phyloP scores from a whole-genome alignment of 2,888 invertebrate genomes.

The Drosophila rubida region DNA sequence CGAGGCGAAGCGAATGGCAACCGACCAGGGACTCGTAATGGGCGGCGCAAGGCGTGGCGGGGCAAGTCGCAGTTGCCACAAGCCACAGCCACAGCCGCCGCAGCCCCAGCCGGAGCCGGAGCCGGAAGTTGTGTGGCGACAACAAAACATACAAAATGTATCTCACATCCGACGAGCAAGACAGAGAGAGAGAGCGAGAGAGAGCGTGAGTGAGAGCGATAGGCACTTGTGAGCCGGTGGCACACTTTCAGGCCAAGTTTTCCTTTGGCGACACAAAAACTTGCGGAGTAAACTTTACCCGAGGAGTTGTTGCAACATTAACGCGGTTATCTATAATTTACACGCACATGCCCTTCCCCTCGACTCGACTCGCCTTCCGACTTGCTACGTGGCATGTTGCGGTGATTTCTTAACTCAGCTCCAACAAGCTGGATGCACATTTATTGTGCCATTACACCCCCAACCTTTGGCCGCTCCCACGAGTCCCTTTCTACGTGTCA shows the following conservation, averaged over 20 bases:
- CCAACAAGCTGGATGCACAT: constrained; percentile 65
- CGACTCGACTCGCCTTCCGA: neutral
- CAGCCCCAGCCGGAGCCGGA: constrained; percentile 33
- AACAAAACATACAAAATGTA: constrained; percentile 46
- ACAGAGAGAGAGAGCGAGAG: neutral
- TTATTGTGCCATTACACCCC: constrained; percentile 65
- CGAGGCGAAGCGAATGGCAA: constrained; percentile 2
- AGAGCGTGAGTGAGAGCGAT: neutral
- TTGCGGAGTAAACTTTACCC: constrained; percentile 42
- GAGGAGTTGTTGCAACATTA: constrained; percentile 70
- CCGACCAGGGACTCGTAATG: constrained; percentile 12
- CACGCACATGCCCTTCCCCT: constrained; percentile 52
- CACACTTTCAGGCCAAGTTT: constrained; percentile 66
- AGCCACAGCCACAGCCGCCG: no score
- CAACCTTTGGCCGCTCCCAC: constrained; percentile 40
- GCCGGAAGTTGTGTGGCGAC: constrained; percentile 59
- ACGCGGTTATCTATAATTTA: constrained; percentile 79
- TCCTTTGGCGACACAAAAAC: constrained; percentile 24
- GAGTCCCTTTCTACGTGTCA: constrained; percentile 50
- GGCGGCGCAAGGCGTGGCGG: neutral
- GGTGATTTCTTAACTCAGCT: constrained; percentile 48
- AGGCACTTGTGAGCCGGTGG: constrained; percentile 28
- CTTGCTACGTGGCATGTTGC: constrained; percentile 4
- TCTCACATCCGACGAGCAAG: constrained; percentile 54
- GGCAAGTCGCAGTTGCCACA: neutral